phyloP scores from a whole-genome alignment of 30 jellyfish, hydroid and myxozoan species.

The Aurelia aurita complex sp. Pacific region DNA sequence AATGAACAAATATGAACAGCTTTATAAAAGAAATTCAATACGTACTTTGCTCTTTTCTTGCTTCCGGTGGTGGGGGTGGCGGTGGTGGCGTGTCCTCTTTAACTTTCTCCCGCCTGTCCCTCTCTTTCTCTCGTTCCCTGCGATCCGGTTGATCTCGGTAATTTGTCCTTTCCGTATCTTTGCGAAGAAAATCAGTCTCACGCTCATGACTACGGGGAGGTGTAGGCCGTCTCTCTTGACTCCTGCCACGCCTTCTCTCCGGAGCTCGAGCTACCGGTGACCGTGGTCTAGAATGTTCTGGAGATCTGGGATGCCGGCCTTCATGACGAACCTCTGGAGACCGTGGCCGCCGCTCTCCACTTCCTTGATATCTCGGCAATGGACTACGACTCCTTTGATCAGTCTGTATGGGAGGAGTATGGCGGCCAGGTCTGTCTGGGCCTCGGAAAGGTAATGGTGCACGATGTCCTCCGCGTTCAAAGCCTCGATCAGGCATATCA shows the following conservation, averaged over 20 bases:
- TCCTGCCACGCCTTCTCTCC: constrained; percentile 70
- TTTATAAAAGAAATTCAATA: neutral
- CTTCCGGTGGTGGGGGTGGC: constrained; percentile 93
- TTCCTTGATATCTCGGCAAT: constrained; percentile 35
- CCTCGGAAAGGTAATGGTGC: constrained; percentile 34
- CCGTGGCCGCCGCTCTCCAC: constrained; percentile 48
- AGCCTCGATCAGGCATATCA: constrained; percentile 57
- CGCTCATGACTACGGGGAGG: constrained; percentile 80
- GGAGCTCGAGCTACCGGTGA: constrained; percentile 53
- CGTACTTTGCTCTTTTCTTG: constrained; percentile 70
- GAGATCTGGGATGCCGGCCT: constrained; percentile 68
- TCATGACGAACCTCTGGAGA: constrained; percentile 58
- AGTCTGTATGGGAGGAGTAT: constrained; percentile 51
- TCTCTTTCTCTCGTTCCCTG: constrained; percentile 55
- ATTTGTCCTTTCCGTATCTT: constrained; percentile 37
- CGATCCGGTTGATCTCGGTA: constrained; percentile 66
- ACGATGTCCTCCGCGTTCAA: constrained; percentile 62
- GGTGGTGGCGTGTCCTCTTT: constrained; percentile 93
- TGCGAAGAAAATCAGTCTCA: constrained; percentile 46
- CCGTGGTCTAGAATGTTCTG: constrained; percentile 69
- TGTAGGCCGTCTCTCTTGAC: constrained; percentile 65
- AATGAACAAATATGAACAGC: no score
- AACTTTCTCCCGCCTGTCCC: constrained; percentile 68
- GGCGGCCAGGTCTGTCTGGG: constrained; percentile 62
- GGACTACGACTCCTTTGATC: constrained; percentile 71